Evolutionary conservation across 2,797 vertebrate species (phyloP), one percentile per base, ranked within the genome.

Genomic region (Mormyrops boulengeri): DNA sequence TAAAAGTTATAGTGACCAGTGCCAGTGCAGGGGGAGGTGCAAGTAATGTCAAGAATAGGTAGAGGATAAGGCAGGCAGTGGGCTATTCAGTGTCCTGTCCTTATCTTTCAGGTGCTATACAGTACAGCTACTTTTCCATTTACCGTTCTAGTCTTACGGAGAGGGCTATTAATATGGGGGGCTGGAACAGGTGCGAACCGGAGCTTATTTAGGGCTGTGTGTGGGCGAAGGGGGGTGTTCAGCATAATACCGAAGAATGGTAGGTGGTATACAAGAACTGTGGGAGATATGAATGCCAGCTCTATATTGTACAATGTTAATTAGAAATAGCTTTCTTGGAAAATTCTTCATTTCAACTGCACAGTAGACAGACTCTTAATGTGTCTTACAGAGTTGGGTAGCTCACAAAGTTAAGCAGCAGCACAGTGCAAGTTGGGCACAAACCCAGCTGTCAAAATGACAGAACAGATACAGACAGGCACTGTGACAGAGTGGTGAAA

Each of bases 361-460:
- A 85, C 84, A 85, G 47, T 26, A 52, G 82, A 52, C 22, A 85
- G 84, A 52, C 47, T 47, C 19, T 50, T 50, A 84, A 52, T 52
- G 6, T 53, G 49, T 5, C 26, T 52, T 85, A 53, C 49, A 30
- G 44, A 85, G 84, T 14, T 52, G 49, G 19, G n/a, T 30, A 34
- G 44, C 49, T 85, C 11, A 85, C 84, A 53, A 52, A 26, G n/a
- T 53, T 85, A 53, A 50, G 77, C 44, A 85, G 49, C 49, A 26
- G 11, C 84, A 34, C 47, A 85, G 49, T 85, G 22, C 12, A 85
- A 22, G n/a, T 53, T 2, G 22, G 47, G 41, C 49, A 26, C 0
- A 85, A 85, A 34, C 4, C 44, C 84, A 85, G 84, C 84, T 52
- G 84, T 85, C 84, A 85, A 85, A 85, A 85, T 50, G 49, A 82